Base-by-base conservation (phyloP, 2,888 invertebrate genomes). In the Lithophane socia region DNA sequence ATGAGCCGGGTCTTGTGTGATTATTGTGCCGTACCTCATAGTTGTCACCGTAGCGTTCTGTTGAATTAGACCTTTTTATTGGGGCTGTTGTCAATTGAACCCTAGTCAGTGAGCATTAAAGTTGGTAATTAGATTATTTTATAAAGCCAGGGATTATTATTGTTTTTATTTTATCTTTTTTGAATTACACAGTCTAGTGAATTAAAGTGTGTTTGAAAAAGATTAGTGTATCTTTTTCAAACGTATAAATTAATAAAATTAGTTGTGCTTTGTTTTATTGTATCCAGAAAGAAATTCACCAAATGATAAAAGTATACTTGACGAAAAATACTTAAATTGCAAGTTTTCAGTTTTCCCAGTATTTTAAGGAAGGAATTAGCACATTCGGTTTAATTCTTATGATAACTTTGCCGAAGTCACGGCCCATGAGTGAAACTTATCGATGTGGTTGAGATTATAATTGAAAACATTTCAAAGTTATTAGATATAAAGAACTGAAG, bases 1-100 rank as follows among this genome's bases (percentile, higher is more conserved):
- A 67, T 60, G 67, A 64, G 84, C n/a, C 29, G 73, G 66, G 44
- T 21, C 29, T 44, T 24, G 18, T 73, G 29, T 73, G 70, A 60
- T 49, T 73, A 44, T 64, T 80, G 67, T 68, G 42, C 68, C 71
- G 42, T 61, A 29, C 13, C 8, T 12, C 16, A 49, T n/a, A 42
- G 37, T 13, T 63, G 24, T 44, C 49, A 61, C 21, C 12, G 29
- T 58, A 58, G 13, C 29, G 37, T 67, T 52, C 1, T 49, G 13
- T n/a, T 52, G 10, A 37, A 44, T 52, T n/a, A 29, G 52, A 37
- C 47, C 56, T 76, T 58, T 42, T 42, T 49, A 42, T 56, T 49
- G 3, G 21, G 16, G 16, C 13, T 52, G 18, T 21, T 54, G 18
- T 24, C 16, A 58, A 78, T 18, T 49, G 21, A 42, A 76, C 16